Conservation (phyloP, 2,888 invertebrate species). For the Plebejus anna region DNA sequence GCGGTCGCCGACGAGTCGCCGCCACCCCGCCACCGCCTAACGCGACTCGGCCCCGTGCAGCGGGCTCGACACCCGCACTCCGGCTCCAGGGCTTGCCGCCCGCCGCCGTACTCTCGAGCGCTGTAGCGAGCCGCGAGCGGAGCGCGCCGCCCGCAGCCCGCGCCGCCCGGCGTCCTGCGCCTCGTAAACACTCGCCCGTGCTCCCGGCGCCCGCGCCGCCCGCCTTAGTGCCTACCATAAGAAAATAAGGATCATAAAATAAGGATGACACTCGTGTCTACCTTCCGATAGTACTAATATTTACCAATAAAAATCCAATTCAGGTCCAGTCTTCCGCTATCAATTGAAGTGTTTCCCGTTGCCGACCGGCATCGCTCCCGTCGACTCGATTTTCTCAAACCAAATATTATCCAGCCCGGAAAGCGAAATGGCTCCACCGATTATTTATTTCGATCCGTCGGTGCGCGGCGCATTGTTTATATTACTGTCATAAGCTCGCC, state of each 20-base stretch:
- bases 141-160: not conserved
- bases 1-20: constrained; percentile 57
- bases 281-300: not conserved
- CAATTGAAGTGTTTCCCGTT: not conserved
- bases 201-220: not conserved
- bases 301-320: not conserved
- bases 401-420: not conserved
- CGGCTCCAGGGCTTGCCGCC: too few relatives aligned
- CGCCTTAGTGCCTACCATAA: not conserved
- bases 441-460: constrained; percentile 19
- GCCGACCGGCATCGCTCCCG: not conserved
- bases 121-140: not conserved
- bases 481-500: constrained; percentile 31
- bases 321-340: not conserved
- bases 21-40: constrained; percentile 36
- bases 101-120: constrained; percentile 11
- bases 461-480: constrained; percentile 27
- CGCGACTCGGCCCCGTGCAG: constrained; percentile 25
- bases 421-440: not conserved
- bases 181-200: not conserved
- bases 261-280: not conserved
- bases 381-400: not conserved
- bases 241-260: not conserved
- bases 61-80: constrained; percentile 25
- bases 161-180: not conserved